phyloP scores from a whole-genome alignment of 2,888 invertebrate species.

The Dichetophora obliterata region DNA sequence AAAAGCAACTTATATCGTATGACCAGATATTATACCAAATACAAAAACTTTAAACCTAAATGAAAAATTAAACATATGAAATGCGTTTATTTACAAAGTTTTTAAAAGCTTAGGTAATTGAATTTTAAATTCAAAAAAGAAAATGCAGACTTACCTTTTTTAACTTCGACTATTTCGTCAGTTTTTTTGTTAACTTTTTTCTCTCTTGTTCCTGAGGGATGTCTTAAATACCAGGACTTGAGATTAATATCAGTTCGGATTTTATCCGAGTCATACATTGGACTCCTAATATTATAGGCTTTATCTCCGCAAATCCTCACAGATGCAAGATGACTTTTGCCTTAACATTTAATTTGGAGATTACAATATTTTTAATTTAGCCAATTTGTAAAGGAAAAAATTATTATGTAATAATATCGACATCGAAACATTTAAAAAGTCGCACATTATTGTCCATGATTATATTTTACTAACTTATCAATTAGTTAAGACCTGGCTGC shows the following conservation, averaged over 20 bases:
- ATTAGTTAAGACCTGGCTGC: background rate
- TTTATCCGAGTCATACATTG: slow-evolving; percentile 79
- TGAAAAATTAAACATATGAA: background rate
- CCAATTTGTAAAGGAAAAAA: slow-evolving; percentile 8
- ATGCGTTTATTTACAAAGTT: slow-evolving; percentile 1
- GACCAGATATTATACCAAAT: background rate
- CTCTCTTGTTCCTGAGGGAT: slow-evolving; percentile 74
- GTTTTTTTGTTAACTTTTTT: slow-evolving; percentile 52
- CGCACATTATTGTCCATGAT: background rate
- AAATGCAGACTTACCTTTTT: slow-evolving; percentile 58
- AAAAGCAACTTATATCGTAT: too few relatives aligned
- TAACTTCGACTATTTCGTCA: slow-evolving; percentile 38
- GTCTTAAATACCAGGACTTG: slow-evolving; percentile 88
- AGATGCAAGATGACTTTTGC: slow-evolving; percentile 87
- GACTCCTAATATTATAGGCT: slow-evolving; percentile 81
- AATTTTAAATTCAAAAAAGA: background rate
- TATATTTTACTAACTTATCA: background rate
- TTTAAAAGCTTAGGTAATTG: slow-evolving; percentile 28
- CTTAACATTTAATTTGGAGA: slow-evolving; percentile 69
- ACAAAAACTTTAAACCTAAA: background rate
- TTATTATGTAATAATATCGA: background rate
- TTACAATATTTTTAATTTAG: slow-evolving; percentile 36
- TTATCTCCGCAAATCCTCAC: slow-evolving; percentile 86
- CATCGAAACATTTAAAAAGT: background rate
- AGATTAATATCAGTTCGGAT: slow-evolving; percentile 88